phyloP scores from a whole-genome alignment of 1,140 invertebrate species.

The Penaeus chinensis region DNA sequence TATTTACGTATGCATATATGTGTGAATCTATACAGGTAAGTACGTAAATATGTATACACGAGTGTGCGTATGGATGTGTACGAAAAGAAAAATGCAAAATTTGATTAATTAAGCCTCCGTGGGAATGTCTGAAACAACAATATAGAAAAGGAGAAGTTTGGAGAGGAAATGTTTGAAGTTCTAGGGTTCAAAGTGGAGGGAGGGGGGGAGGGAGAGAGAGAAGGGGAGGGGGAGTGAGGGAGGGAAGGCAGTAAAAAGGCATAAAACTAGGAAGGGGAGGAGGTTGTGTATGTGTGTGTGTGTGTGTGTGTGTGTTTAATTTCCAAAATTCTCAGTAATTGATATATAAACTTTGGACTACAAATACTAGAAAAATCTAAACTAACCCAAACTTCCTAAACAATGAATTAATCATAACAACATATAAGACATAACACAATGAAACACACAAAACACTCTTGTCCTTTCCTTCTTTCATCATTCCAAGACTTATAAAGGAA shows the following conservation, averaged over 20 bases:
- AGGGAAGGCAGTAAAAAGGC: neutral
- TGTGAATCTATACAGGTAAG: constrained; percentile 24
- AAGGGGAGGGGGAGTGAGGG: neutral
- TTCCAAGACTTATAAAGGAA: too few species aligned
- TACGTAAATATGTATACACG: constrained; percentile 23
- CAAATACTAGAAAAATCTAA: neutral
- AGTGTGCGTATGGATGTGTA: constrained; percentile 1
- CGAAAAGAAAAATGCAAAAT: neutral
- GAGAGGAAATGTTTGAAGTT: neutral
- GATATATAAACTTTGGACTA: neutral
- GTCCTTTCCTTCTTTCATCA: too few species aligned
- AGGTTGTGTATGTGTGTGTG: too few species aligned
- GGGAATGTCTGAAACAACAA: neutral
- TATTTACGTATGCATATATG: constrained; percentile 25
- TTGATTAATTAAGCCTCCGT: neutral
- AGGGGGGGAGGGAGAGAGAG: neutral
- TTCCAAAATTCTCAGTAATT: neutral
- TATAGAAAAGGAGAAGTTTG: neutral
- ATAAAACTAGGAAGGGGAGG: too few species aligned
- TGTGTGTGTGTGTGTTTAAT: too few species aligned
- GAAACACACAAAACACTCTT: too few species aligned
- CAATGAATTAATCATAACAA: too few species aligned
- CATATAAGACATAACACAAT: too few species aligned
- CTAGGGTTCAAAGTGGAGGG: neutral
- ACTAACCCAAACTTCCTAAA: too few species aligned